Evolutionary conservation across 2,888 invertebrate genomes (phyloP).

Genomic region (Napeogenes sylphis): DNA sequence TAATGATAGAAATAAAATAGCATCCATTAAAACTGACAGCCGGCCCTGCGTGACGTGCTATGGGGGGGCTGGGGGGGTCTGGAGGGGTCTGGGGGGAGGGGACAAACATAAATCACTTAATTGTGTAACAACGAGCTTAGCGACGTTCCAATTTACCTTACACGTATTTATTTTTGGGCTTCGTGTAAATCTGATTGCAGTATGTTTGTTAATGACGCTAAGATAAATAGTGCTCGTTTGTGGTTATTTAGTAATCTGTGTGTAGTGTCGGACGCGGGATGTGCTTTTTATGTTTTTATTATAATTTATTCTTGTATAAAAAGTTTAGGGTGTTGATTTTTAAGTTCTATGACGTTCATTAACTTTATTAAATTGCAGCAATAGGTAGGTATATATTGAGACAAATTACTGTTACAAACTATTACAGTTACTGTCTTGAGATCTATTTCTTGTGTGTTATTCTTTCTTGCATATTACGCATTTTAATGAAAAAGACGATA

Average conservation of each 20-base stretch:
- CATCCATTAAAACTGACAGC: slow-evolving; percentile 32
- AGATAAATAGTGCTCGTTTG: slow-evolving; percentile 28
- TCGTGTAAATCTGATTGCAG: slow-evolving; percentile 29
- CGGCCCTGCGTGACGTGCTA: slow-evolving; percentile 19
- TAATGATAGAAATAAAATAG: slow-evolving; percentile 31
- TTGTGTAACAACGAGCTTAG: slow-evolving; percentile 14
- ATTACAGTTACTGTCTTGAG: too few species aligned
- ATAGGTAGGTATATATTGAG: too few species aligned
- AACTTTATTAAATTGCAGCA: too few species aligned
- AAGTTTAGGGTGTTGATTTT: too few species aligned
- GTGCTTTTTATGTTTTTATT: too few species aligned
- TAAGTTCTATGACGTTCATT: too few species aligned
- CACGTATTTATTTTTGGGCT: slow-evolving; percentile 29
- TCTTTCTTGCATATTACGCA: too few species aligned
- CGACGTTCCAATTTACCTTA: slow-evolving; percentile 30
- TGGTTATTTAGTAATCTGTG: slow-evolving; percentile 16
- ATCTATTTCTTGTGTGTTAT: too few species aligned
- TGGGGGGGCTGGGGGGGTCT: slow-evolving; percentile 6
- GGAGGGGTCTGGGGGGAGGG: slow-evolving; percentile 2
- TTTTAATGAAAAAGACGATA: too few species aligned
- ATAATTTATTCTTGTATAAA: too few species aligned
- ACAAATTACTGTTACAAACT: too few species aligned
- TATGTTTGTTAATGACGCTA: slow-evolving; percentile 26
- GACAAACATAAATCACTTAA: slow-evolving; percentile 22
- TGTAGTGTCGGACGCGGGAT: slow-evolving; percentile 7